These are phyloP conservation scores for Liparis tanakae DNA, from an alignment of 2,797 vertebrate species.

Conservation along the genomic window DNA sequence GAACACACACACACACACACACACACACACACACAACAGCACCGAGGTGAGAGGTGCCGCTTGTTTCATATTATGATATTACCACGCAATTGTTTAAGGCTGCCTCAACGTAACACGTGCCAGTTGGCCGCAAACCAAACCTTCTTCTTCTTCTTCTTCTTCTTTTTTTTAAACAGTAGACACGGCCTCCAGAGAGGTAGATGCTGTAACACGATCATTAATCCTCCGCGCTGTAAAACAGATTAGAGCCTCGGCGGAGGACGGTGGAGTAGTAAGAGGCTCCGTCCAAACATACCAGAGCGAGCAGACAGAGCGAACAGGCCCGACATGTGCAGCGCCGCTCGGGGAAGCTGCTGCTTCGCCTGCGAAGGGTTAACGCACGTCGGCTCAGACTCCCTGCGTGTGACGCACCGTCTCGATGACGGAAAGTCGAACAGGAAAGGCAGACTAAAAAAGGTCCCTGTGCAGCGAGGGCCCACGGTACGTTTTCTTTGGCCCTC, in stretches of 20 bases:
- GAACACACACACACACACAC: slow-evolving; percentile 30
- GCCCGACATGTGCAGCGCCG: slow-evolving; percentile 57
- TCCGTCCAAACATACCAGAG: slow-evolving; percentile 67
- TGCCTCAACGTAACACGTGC: slow-evolving; percentile 43
- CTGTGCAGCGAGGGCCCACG: slow-evolving; percentile 77
- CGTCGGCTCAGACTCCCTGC: slow-evolving; percentile 71
- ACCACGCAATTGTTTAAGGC: slow-evolving; percentile 49
- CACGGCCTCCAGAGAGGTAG: slow-evolving; percentile 58
- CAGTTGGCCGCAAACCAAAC: slow-evolving; percentile 55
- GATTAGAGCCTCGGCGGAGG: slow-evolving; percentile 73
- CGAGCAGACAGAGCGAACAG: slow-evolving; percentile 63
- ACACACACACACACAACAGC: slow-evolving; percentile 28
- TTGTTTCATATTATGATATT: slow-evolving; percentile 64
- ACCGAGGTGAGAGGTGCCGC: slow-evolving; percentile 39
- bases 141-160: too few species aligned
- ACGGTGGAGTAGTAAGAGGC: slow-evolving; percentile 57
- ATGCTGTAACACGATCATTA: slow-evolving; percentile 74
- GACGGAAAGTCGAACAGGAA: slow-evolving; percentile 84
- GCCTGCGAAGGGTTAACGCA: slow-evolving; percentile 79
- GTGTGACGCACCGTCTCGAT: slow-evolving; percentile 86
- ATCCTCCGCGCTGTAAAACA: slow-evolving; percentile 76
- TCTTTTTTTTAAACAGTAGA: slow-evolving; percentile 50
- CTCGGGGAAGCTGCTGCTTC: slow-evolving; percentile 57
- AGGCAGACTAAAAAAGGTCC: slow-evolving; percentile 83
- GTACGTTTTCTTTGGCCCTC: slow-evolving; percentile 85